Conservation (phyloP, 2,888 invertebrate species). For the Peribatodes rhomboidaria region DNA sequence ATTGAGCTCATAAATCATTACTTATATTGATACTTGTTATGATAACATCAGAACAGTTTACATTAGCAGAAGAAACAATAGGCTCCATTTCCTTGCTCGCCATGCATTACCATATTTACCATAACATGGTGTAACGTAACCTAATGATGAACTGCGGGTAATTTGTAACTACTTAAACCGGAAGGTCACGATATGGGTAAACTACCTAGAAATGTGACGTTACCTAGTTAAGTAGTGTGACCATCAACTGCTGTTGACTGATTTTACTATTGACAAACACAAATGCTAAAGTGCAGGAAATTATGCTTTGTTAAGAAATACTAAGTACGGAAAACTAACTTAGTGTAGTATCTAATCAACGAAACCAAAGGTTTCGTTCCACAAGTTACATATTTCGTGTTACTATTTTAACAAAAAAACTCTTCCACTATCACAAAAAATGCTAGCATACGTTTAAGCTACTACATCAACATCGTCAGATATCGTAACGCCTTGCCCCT, state of each 20-base stretch:
- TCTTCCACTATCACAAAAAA: neutral
- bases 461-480: too few species aligned
- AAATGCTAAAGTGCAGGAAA: neutral
- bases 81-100: slow-evolving; percentile 66
- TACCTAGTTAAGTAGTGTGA: neutral
- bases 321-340: neutral
- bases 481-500: too few species aligned
- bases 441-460: neutral
- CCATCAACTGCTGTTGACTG: neutral
- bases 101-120: too few species aligned
- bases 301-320: neutral
- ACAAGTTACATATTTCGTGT: too few species aligned
- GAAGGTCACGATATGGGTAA: slow-evolving; percentile 42
- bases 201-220: slow-evolving; percentile 6
- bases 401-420: too few species aligned
- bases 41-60: slow-evolving; percentile 66
- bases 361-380: too few species aligned
- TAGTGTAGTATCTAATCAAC: too few species aligned
- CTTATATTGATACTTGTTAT: slow-evolving; percentile 50
- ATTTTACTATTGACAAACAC: neutral
- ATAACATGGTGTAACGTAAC: slow-evolving; percentile 61
- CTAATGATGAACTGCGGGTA: slow-evolving; percentile 57
- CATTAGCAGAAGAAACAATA: slow-evolving; percentile 70
- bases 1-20: slow-evolving; percentile 24
- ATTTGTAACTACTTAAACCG: slow-evolving; percentile 49